Base-by-base conservation (phyloP, 2,888 invertebrate genomes). In the Drosophila infuscata region DNA sequence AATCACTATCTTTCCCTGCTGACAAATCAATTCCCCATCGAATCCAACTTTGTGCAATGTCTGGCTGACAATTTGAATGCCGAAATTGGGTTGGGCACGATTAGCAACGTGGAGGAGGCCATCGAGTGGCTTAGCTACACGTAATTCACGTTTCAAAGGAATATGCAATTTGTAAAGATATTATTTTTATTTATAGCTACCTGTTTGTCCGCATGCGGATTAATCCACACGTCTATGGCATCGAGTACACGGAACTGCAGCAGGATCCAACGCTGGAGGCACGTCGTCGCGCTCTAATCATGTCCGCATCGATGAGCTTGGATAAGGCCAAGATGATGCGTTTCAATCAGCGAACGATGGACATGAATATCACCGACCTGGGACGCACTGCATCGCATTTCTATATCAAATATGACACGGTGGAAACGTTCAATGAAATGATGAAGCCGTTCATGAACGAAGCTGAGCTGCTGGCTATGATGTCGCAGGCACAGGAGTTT, bases 91-190 rank as follows among this genome's bases (percentile, higher is more conserved):
- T 94, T 99, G 20, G 99, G 99, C n/a, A 99, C 99, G 1, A 98
- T 99, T 35, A 96, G 97, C 0, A 99, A 97, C 89, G 95, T 99
- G 7, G 96, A 97, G 71, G 99, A 99, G 93, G 99, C 99, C 0
- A 97, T 99, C 0, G 97, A 98, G 92, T 99, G 99, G 99, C 94
- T 99, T 33, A 98, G 98, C 89, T 99, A 99, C 92, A 99, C 99
- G 0, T 84, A 20, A 74, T 85, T 65, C 1, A 11, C 11, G 8
- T 3, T 3, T 17, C 0, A 9, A 8, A 0, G n/a, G 6, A 0
- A 20, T 11, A 1, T 35, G 32, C 5, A 9, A 6, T 9, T 17
- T 3, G 15, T 29, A 8, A 46, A 15, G 1, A 20, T 33, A 29
- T n/a, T 4, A 5, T 8, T 30, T 20, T 20, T 32, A 17, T 57